phyloP scores from a whole-genome alignment of 2,888 invertebrate genomes.

The Lysandra coridon region DNA sequence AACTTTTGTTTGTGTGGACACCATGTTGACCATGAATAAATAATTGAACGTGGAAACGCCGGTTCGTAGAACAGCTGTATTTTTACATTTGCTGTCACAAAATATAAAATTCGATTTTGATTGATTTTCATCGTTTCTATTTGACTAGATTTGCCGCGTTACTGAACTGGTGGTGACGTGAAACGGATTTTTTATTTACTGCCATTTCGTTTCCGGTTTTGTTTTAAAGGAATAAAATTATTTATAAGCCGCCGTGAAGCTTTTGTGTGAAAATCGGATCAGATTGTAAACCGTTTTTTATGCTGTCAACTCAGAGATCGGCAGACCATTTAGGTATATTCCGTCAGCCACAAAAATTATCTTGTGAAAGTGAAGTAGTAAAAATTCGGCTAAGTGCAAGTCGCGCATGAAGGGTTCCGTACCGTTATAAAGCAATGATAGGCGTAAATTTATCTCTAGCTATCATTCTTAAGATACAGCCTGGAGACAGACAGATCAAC shows the following conservation, averaged over 20 bases:
- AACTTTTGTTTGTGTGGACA: conserved; percentile 25
- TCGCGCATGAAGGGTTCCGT: too few relatives aligned
- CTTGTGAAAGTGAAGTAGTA: background rate
- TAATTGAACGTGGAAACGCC: background rate
- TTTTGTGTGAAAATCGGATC: conserved; percentile 9
- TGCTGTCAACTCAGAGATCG: background rate
- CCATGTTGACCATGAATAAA: conserved; percentile 22
- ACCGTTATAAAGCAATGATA: too few relatives aligned
- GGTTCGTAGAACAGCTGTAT: conserved; percentile 6
- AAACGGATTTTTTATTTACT: conserved; percentile 3
- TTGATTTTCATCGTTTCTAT: conserved; percentile 9
- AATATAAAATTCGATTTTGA: conserved; percentile 22
- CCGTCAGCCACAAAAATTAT: background rate
- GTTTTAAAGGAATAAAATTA: conserved; percentile 14
- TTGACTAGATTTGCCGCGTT: conserved; percentile 6
- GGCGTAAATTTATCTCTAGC: too few relatives aligned
- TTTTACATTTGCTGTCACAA: conserved; percentile 3
- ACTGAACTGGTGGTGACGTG: conserved; percentile 6
- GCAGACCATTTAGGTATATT: background rate
- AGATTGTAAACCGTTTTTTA: conserved; percentile 1
- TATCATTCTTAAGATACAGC: too few relatives aligned
- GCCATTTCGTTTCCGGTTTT: conserved; percentile 5
- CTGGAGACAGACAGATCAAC: too few relatives aligned
- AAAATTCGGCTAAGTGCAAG: too few relatives aligned
- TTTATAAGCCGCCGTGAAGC: background rate